Conservation (phyloP, 1,140 invertebrate genomes). For the Propsilocerus akamusi region DNA sequence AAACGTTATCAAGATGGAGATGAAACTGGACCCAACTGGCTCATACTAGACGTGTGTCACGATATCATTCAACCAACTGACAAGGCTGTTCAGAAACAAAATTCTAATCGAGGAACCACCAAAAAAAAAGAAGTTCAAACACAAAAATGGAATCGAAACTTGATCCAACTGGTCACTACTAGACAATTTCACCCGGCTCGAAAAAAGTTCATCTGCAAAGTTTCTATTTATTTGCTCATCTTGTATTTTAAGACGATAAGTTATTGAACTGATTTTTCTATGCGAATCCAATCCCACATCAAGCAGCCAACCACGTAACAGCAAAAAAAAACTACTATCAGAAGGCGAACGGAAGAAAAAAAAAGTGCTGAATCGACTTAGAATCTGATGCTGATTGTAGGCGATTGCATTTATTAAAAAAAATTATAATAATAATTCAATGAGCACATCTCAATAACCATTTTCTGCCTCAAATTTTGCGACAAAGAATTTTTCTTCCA, state of each 20-base stretch:
- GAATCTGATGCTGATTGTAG: constrained; percentile 1
- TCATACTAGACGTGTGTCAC: neutral
- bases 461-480: no score
- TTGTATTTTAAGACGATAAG: constrained; percentile 1
- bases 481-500: neutral
- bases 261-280: constrained; percentile 4
- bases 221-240: constrained; percentile 3
- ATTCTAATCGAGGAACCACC: neutral
- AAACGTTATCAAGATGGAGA: neutral
- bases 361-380: neutral
- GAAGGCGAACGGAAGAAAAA: neutral
- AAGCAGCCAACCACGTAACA: neutral
- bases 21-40: neutral
- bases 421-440: neutral
- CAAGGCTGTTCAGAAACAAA: neutral
- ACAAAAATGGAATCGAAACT: neutral
- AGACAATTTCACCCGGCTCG: neutral
- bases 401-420: neutral
- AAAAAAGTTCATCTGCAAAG: neutral
- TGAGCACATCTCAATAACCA: neutral
- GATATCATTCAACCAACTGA: neutral
- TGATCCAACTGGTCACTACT: neutral
- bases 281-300: constrained; percentile 1
- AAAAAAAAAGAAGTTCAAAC: neutral
- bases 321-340: no score